phyloP scores from a whole-genome alignment of 2,797 vertebrate genomes.

The Acipenser transmontanus region DNA sequence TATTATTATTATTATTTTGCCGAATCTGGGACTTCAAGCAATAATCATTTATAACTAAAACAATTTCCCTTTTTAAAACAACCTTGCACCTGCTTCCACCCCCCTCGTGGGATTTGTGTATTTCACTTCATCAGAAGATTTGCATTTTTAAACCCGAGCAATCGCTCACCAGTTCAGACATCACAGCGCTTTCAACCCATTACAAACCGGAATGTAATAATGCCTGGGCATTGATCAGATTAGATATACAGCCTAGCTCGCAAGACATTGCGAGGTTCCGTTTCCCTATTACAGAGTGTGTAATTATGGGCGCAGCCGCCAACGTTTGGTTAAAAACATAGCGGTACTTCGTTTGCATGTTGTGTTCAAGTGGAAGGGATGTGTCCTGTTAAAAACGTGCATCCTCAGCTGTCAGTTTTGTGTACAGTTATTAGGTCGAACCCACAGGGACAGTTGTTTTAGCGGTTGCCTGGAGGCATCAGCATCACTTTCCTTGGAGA shows the following conservation, averaged over 20 bases:
- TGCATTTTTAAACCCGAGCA: constrained; percentile 21
- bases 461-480: constrained; percentile 35
- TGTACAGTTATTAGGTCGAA: neutral
- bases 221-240: constrained; percentile 7
- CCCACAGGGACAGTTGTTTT: constrained; percentile 15
- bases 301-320: too few species aligned
- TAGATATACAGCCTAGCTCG: too few species aligned
- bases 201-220: constrained; percentile 17
- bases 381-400: neutral
- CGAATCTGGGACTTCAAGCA: neutral
- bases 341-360: too few species aligned
- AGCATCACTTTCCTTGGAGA: constrained; percentile 42
- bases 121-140: constrained; percentile 16
- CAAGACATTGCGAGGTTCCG: too few species aligned
- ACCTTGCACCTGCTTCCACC: constrained; percentile 12
- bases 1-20: neutral
- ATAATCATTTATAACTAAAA: neutral
- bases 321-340: too few species aligned
- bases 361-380: too few species aligned
- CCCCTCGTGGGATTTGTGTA: constrained; percentile 11
- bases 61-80: neutral
- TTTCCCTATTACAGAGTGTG: too few species aligned
- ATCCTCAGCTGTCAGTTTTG: neutral
- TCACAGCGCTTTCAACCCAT: neutral
- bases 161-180: constrained; percentile 14